Evolutionary conservation across 1,140 invertebrate genomes (phyloP).

Genomic region (Platyscapa corneri): DNA sequence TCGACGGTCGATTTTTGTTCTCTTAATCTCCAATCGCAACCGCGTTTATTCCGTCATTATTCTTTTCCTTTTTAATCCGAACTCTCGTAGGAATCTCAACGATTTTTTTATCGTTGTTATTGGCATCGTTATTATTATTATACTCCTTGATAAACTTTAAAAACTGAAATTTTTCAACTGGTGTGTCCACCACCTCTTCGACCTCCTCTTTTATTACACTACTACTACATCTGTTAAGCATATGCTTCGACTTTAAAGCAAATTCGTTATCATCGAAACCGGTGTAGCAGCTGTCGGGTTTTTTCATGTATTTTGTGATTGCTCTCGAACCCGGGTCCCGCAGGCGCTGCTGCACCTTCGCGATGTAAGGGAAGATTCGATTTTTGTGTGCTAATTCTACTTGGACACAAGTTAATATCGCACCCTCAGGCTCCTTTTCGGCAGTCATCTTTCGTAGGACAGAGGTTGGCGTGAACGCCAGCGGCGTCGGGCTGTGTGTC

Average conservation of each 20-base stretch:
- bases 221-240: neutral
- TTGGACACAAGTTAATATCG: conserved; percentile 60
- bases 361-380: neutral
- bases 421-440: conserved; percentile 83
- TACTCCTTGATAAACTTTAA: conserved; percentile 5
- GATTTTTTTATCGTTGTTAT: conserved; percentile 55
- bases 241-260: conserved; percentile 60
- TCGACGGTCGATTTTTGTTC: neutral
- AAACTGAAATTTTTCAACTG: conserved; percentile 11
- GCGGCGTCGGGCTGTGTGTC: conserved; percentile 77
- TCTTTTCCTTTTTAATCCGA: conserved; percentile 38
- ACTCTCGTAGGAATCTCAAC: conserved; percentile 48
- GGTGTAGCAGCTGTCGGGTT: conserved; percentile 15
- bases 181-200: neutral
- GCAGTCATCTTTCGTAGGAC: conserved; percentile 94
- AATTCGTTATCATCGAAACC: conserved; percentile 27
- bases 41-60: conserved; percentile 1
- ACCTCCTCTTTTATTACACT: conserved; percentile 14
- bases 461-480: conserved; percentile 92
- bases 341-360: conserved; percentile 37
- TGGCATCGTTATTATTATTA: conserved; percentile 47
- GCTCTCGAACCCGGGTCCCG: neutral
- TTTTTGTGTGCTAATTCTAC: conserved; percentile 26
- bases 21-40: conserved; percentile 1
- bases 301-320: neutral